Evolutionary conservation across 2,113 vertebrate species (phyloP).

Genomic region (Rhinolophus ferrumequinum): DNA sequence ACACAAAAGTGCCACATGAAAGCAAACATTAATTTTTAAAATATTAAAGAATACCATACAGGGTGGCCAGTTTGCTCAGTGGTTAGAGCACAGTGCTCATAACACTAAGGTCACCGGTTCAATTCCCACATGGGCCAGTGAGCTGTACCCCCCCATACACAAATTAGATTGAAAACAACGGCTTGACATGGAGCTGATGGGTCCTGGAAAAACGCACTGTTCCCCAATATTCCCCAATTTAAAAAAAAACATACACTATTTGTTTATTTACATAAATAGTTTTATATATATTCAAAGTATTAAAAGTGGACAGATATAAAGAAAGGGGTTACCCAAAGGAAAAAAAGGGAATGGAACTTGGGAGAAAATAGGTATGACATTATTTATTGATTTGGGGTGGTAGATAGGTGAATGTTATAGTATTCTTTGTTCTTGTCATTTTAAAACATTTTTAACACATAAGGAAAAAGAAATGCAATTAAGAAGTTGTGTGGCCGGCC

Average conservation of each 20-base stretch:
- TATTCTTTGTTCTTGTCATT: neutral
- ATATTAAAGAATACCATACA: neutral
- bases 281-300: neutral
- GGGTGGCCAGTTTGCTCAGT: neutral
- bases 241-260: neutral
- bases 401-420: neutral
- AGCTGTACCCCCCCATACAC: too few relatives aligned
- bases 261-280: neutral
- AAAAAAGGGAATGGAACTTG: neutral
- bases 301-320: neutral
- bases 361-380: neutral
- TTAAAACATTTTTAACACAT: neutral
- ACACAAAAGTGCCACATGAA: neutral
- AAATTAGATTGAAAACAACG: too few relatives aligned
- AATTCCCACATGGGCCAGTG: too few relatives aligned
- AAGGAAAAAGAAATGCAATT: neutral
- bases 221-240: too few relatives aligned
- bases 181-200: too few relatives aligned
- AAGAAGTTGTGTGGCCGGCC: neutral
- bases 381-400: slow-evolving; percentile 24
- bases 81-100: too few relatives aligned
- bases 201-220: too few relatives aligned
- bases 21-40: neutral
- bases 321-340: neutral
- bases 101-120: too few relatives aligned